Conservation (phyloP, 2,888 invertebrate genomes). For the Latrodectus elegans region DNA sequence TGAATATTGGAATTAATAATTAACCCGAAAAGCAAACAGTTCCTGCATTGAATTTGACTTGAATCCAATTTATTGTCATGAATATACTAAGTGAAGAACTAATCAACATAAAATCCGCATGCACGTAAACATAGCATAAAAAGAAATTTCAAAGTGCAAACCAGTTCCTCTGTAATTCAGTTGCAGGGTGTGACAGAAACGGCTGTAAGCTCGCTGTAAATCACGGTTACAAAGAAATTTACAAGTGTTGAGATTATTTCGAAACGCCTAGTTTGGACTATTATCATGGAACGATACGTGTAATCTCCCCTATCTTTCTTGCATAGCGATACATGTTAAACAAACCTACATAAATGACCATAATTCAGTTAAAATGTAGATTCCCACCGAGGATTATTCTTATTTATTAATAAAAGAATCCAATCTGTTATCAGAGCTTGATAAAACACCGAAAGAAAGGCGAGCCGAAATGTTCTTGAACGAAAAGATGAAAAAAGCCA, state of each 20-base stretch:
- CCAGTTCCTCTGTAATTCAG: conserved; percentile 22
- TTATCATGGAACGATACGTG: not conserved
- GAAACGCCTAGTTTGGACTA: conserved; percentile 16
- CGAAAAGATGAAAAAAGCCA: too few relatives aligned
- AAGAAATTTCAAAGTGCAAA: not conserved
- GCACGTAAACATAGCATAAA: not conserved
- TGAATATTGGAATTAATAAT: not conserved
- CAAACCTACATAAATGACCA: not conserved
- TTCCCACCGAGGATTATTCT: too few relatives aligned
- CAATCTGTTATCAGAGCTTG: too few relatives aligned
- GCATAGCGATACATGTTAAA: not conserved
- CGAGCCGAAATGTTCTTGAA: too few relatives aligned
- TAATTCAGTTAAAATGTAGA: not conserved
- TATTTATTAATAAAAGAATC: too few relatives aligned
- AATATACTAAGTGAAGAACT: not conserved
- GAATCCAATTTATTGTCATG: not conserved
- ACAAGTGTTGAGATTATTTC: not conserved
- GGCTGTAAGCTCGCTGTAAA: conserved; percentile 17
- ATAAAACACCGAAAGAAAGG: too few relatives aligned
- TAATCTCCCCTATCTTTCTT: conserved; percentile 22
- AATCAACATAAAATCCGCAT: not conserved
- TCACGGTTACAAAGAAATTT: conserved; percentile 20
- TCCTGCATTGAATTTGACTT: not conserved
- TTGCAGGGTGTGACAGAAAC: conserved; percentile 22
- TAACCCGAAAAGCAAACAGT: not conserved